These are phyloP conservation scores for Neomonachus schauinslandi DNA, from an alignment of 2,113 vertebrate species.

Conservation along the genomic window DNA sequence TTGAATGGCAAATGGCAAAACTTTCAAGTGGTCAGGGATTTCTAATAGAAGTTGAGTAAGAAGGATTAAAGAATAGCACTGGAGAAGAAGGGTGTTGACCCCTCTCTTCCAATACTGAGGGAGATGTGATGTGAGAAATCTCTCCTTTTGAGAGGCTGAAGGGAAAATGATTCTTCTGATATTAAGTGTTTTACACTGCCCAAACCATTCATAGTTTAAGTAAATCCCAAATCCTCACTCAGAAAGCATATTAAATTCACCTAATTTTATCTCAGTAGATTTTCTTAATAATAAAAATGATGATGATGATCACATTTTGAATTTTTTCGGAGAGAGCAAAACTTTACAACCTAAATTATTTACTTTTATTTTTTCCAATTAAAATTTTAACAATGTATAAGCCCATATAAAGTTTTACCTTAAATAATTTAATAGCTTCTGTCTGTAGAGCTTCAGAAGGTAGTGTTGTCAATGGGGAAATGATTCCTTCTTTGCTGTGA, in stretches of 20 bases:
- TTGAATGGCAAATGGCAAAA: background rate
- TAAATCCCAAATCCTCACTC: slow-evolving; percentile 24
- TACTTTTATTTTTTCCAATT: background rate
- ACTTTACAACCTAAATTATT: background rate
- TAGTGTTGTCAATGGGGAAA: slow-evolving; percentile 95
- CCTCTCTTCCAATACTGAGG: background rate
- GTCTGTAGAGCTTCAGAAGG: slow-evolving; percentile 98
- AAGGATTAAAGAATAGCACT: background rate
- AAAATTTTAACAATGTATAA: background rate
- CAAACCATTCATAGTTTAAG: background rate
- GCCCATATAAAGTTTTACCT: slow-evolving; percentile 86
- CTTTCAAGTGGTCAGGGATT: background rate
- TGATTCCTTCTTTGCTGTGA: slow-evolving; percentile 96
- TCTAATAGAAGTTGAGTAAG: background rate
- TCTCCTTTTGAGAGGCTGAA: background rate
- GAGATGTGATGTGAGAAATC: background rate
- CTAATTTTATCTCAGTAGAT: slow-evolving; percentile 34
- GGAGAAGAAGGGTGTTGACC: background rate
- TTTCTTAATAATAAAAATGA: background rate
- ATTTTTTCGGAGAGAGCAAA: background rate
- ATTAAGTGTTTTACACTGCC: background rate
- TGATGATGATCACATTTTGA: background rate
- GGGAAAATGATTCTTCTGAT: background rate
- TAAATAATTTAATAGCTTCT: slow-evolving; percentile 98
- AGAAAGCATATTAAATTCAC: background rate